Base-by-base conservation (phyloP, 1,140 invertebrate species). In the Drosophila grimshawi region DNA sequence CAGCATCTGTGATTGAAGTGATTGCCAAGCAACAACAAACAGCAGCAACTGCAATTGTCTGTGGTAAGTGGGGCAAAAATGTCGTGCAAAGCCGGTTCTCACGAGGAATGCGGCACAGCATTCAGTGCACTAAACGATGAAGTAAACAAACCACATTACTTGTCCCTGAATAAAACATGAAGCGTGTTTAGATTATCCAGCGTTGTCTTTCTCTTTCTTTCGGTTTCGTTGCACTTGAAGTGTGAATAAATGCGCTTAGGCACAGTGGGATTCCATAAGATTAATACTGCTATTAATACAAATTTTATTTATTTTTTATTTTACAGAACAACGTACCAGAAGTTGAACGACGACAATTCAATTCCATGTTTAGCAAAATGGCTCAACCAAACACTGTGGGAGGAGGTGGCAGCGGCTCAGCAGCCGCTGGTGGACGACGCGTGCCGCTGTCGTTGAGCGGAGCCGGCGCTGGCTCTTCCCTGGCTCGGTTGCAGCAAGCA, bases 301-400 rank as follows among this genome's bases (percentile, higher is more conserved):
- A 19, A 19, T 5, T 56, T 1, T n/a, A 53, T 41, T 33, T 35
- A 46, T 55, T 0, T 32, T 68, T 10, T 64, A 30, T 61, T 41
- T 79, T 88, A 8, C 67, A 88, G 73, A 88, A 69, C 19, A 74
- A 69, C 72, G 56, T 71, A 32, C 19, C 29, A 29, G 11, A 37
- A 43, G 11, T 27, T 33, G n/a, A 8, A 39, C 37, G 29, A 69
- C 37, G 33, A 51, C 35, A 37, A 49, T 5, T 49, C 29, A 74
- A 89, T 5, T 49, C 29, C 71, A 89, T 91, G 90, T 63, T 91
- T 52, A 86, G 88, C 59, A 91, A 91, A 69, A 82, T 90, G 71
- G 76, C 78, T n/a, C 90, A 92, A 61, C 74, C 65, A 10, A 88
- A 78, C 41, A 80, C 68, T 74, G 35, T 49, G 4, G 81, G 64